Evolutionary conservation across 2,113 vertebrate genomes (phyloP), one percentile per base, ranked within the genome.

Genomic region (Todiramphus saurophagus): DNA sequence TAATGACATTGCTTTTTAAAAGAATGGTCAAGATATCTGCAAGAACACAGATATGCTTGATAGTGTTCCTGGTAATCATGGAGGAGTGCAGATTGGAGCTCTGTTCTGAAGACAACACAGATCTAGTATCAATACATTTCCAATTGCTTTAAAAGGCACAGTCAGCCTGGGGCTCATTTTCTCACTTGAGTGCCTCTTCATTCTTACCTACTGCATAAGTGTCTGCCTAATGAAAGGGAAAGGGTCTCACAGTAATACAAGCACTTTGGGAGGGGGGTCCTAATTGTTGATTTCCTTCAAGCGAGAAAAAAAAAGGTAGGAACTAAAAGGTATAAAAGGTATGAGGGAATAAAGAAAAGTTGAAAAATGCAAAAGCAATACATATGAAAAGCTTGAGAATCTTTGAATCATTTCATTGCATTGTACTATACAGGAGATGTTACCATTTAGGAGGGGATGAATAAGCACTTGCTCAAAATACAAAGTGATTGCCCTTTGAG

Each of bases 391-490:
- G 2, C 11, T 66, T 55, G 41, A 76, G 69, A 66, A 44, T 9
- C 31, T 89, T 55, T 70, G 58, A 94, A 81, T 85, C 31, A 43
- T 87, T 77, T 51, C 11, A 43, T 77, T 77, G 25, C 20, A 43
- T 60, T 35, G 31, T 35, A 25, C 44, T 43, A 13, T 31, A 51
- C 31, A 43, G 51, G 31, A 39, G 4, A 64, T 59, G 90, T 85
- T 37, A 27, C 62, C 55, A 15, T 75, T 90, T n/a, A 50, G 51
- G 15, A 69, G 2, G 16, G 16, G 28, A 70, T 78, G 41, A 95
- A 70, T 48, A 83, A 93, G 43, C 18, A 37, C 25, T 94, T 80
- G 14, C 50, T 83, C 27, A 87, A 89, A 93, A 81, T 87, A 62
- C 1, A 16, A 56, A 78, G 66, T 35, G 68, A 80, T n/a, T 77